These are phyloP conservation scores for Lepidurus apus DNA, from an alignment of 1,140 invertebrate genomes.

Conservation along the genomic window DNA sequence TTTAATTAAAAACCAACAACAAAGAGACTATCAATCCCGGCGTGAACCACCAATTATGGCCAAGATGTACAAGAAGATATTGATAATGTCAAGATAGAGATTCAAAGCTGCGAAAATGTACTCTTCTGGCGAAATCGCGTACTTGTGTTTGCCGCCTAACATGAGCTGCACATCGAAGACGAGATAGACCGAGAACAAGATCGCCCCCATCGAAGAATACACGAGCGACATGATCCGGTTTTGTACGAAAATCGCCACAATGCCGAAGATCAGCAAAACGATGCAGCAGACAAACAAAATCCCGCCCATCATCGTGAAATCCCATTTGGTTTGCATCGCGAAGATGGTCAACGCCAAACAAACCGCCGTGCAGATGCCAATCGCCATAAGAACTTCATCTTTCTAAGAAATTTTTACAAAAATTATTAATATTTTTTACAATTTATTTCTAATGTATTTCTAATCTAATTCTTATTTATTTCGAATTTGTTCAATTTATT, in stretches of 20 bases:
- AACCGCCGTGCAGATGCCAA: constrained; percentile 46
- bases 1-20: background rate
- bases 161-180: constrained; percentile 58
- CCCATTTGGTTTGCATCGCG: constrained; percentile 47
- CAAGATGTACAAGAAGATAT: constrained; percentile 76
- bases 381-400: constrained; percentile 46
- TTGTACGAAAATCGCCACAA: constrained; percentile 48
- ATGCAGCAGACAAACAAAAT: constrained; percentile 49
- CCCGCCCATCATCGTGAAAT: constrained; percentile 50
- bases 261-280: constrained; percentile 51
- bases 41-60: constrained; percentile 34
- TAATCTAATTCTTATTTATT: background rate
- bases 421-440: background rate
- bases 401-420: constrained; percentile 34
- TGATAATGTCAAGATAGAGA: constrained; percentile 80
- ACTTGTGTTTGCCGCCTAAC: constrained; percentile 54
- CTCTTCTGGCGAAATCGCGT: constrained; percentile 61
- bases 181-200: constrained; percentile 51
- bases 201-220: constrained; percentile 50
- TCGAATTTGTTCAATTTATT: background rate
- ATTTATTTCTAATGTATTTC: background rate
- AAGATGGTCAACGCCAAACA: constrained; percentile 52
- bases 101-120: constrained; percentile 74
- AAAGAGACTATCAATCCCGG: background rate
- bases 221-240: constrained; percentile 41